phyloP scores from a whole-genome alignment of 2,888 invertebrate species.

The Hypsopygia costalis region DNA sequence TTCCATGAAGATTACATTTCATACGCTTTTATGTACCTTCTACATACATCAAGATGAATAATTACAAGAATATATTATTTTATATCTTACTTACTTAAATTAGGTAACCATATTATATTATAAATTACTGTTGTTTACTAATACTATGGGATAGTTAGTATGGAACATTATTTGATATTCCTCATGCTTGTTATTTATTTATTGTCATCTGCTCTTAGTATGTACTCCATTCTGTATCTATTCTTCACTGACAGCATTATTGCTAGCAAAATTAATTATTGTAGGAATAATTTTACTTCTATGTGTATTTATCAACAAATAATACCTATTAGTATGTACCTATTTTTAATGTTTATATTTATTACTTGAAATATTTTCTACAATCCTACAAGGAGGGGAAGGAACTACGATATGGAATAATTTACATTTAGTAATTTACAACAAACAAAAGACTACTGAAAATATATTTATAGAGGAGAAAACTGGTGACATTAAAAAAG shows the following conservation, averaged over 20 bases:
- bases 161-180: no score
- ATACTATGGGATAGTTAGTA: no score
- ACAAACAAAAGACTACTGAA: neutral
- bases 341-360: slow-evolving; percentile 26
- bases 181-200: no score
- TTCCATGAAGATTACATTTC: slow-evolving; percentile 25
- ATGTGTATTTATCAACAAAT: neutral
- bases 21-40: slow-evolving; percentile 15
- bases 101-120: slow-evolving; percentile 14
- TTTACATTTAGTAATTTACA: neutral
- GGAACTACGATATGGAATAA: slow-evolving; percentile 12
- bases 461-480: slow-evolving; percentile 21
- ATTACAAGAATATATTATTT: slow-evolving; percentile 22
- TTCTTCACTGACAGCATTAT: no score
- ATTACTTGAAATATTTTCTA: slow-evolving; percentile 34
- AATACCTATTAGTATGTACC: slow-evolving; percentile 14
- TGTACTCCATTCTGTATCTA: no score
- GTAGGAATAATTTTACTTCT: no score
- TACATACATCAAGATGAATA: slow-evolving; percentile 8
- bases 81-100: slow-evolving; percentile 13
- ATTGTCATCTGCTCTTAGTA: no score
- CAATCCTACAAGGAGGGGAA: slow-evolving; percentile 23
- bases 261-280: neutral
- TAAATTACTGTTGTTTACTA: slow-evolving; percentile 6
- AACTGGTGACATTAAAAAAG: slow-evolving; percentile 26